These are phyloP conservation scores for Drosophila grimshawi DNA, from an alignment of 1,140 invertebrate species.

Conservation along the genomic window DNA sequence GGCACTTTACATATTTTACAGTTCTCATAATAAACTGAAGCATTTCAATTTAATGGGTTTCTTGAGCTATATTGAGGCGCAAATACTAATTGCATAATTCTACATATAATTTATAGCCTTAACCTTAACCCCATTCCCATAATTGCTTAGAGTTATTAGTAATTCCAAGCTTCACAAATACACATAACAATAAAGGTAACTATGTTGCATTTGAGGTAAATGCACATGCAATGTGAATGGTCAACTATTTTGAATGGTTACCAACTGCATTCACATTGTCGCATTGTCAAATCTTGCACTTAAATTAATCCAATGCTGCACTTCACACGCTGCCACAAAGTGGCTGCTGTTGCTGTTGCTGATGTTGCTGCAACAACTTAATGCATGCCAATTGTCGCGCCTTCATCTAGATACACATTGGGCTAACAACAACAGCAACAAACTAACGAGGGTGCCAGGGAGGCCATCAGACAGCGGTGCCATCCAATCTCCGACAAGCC, in stretches of 20 bases:
- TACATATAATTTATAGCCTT: neutral
- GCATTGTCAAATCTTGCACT: constrained; percentile 41
- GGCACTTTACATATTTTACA: too few relatives aligned
- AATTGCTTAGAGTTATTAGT: too few relatives aligned
- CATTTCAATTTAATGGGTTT: too few relatives aligned
- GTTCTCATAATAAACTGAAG: too few relatives aligned
- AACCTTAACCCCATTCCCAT: constrained; percentile 1
- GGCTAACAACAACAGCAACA: constrained; percentile 46
- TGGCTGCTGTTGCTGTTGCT: constrained; percentile 15
- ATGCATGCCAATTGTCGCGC: constrained; percentile 82
- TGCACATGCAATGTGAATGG: constrained; percentile 17
- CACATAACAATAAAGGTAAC: neutral
- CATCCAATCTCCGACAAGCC: constrained; percentile 56
- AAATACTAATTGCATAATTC: too few relatives aligned
- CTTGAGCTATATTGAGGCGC: too few relatives aligned
- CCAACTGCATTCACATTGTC: constrained; percentile 19
- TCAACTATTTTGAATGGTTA: constrained; percentile 4
- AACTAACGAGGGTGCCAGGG: constrained; percentile 37
- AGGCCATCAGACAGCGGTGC: constrained; percentile 37
- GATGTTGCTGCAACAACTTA: constrained; percentile 68
- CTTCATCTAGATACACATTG: constrained; percentile 83
- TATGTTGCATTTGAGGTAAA: neutral
- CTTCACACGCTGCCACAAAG: constrained; percentile 72
- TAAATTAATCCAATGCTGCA: constrained; percentile 57
- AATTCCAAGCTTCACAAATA: neutral